Base-by-base conservation (phyloP, 1,140 invertebrate species). In the Drosophila pruinosa region DNA sequence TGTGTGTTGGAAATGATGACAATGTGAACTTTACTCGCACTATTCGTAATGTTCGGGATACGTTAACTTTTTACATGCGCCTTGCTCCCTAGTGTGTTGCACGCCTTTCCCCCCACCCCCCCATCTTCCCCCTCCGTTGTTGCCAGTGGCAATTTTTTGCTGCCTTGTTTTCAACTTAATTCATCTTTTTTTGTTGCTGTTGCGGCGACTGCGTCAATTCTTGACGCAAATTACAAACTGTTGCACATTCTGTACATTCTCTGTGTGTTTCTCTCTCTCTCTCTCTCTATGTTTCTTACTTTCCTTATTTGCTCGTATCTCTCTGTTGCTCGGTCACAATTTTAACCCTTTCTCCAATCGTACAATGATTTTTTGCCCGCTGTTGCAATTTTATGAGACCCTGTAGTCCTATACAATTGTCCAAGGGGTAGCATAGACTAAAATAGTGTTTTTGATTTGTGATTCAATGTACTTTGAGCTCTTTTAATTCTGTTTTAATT, bases 161-260 rank as follows among this genome's bases (percentile, higher is more conserved):
- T 52, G 52, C 43, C 19, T 48, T 28, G 24, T 41, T 72, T 57
- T 58, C 64, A 67, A 63, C 36, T 50, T 41, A 39, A 68, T 65
- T 41, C 15, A 2, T 39, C 41, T 24, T 43, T 15, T 26, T 41
- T 31, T 50, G 52, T 59, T 47, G 45, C 21, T 54, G 24, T 15
- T 41, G 31, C 31, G 31, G 31, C 31, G 31, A 4, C 19, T 15
- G 22, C 45, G 48, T 63, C 68, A 57, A 43, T 65, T 65, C 61
- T 72, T 65, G 34, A 31, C 64, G 45, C 26, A 72, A 72, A 72
- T 67, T 76, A 52, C 57, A 72, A 78, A 72, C 62, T 76, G 73
- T 78, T 72, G 75, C 68, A 54, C 52, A 47, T 19, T 43, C 28
- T 31, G 21, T 19, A 36, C 28, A 19, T 19, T 58, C 15, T n/a